A percentile compares a stretch with the other conserved stretches of the same genome.
Evolutionary conservation across 2,113 vertebrate species (phyloP).

Genomic region (Tor tambroides): DNA sequence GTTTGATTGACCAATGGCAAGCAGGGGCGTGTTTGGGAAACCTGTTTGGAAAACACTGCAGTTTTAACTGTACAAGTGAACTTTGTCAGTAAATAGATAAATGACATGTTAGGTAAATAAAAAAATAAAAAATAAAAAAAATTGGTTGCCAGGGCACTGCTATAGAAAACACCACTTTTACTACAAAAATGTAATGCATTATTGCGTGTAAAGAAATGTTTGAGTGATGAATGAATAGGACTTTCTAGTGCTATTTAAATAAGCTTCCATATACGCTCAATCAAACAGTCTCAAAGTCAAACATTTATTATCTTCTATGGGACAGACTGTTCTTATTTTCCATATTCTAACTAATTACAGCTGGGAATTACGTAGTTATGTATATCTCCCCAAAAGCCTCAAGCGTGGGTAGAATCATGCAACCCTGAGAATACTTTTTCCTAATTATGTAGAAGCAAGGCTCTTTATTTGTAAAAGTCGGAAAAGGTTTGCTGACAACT

Average conservation of each 20-base stretch:
- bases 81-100: too few species aligned
- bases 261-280: neutral
- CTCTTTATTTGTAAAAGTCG: constrained; percentile 18
- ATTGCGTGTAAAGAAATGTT: neutral
- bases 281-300: neutral
- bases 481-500: constrained; percentile 47
- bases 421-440: constrained; percentile 5
- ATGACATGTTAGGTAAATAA: too few species aligned
- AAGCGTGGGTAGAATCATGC: neutral
- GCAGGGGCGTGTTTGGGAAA: neutral
- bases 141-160: too few species aligned
- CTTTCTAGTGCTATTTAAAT: neutral
- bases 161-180: neutral
- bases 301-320: neutral
- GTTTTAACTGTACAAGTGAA: too few species aligned
- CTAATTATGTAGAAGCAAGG: constrained; percentile 29
- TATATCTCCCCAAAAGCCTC: neutral
- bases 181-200: neutral
- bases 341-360: neutral
- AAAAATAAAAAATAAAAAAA: too few species aligned
- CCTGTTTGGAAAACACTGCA: too few species aligned
- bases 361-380: neutral
- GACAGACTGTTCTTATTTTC: neutral
- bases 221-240: neutral
- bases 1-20: neutral